Evolutionary conservation across 2,888 invertebrate species (phyloP).

Genomic region (Hydropsyche betteni): DNA sequence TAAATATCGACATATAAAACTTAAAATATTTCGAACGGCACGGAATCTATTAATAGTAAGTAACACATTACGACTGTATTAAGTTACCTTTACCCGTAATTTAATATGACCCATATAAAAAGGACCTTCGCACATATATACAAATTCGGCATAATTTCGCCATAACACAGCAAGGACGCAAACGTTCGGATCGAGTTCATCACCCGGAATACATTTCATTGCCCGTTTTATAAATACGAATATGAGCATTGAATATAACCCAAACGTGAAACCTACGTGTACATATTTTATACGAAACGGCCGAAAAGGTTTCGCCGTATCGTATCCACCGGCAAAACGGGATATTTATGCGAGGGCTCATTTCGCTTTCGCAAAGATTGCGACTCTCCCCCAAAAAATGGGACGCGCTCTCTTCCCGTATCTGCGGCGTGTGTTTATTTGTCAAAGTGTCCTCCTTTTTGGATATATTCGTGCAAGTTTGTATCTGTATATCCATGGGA

Average conservation of each 20-base stretch:
- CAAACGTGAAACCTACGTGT: not conserved
- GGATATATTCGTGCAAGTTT: not conserved
- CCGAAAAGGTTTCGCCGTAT: constrained; percentile 29
- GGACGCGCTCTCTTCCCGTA: not conserved
- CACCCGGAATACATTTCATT: constrained; percentile 21
- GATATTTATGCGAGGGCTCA: constrained; percentile 31
- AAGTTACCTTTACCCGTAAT: too few species aligned
- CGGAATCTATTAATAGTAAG: too few species aligned
- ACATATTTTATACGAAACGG: constrained; percentile 7
- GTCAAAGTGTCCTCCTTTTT: constrained; percentile 25
- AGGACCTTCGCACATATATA: not conserved
- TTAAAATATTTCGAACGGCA: too few species aligned
- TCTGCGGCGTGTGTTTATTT: constrained; percentile 32
- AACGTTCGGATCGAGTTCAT: constrained; percentile 7
- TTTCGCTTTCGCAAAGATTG: constrained; percentile 29
- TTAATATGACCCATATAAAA: constrained; percentile 13
- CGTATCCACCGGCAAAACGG: constrained; percentile 5
- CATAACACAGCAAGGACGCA: not conserved
- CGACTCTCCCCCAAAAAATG: constrained; percentile 14
- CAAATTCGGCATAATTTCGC: constrained; percentile 25
- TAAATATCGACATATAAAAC: too few species aligned
- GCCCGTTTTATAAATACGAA: too few species aligned
- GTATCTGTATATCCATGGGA: too few species aligned
- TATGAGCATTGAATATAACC: too few species aligned
- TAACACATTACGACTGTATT: too few species aligned